Conservation (phyloP, 2,888 invertebrate species). For the Caenorhabditis japonica region DNA sequence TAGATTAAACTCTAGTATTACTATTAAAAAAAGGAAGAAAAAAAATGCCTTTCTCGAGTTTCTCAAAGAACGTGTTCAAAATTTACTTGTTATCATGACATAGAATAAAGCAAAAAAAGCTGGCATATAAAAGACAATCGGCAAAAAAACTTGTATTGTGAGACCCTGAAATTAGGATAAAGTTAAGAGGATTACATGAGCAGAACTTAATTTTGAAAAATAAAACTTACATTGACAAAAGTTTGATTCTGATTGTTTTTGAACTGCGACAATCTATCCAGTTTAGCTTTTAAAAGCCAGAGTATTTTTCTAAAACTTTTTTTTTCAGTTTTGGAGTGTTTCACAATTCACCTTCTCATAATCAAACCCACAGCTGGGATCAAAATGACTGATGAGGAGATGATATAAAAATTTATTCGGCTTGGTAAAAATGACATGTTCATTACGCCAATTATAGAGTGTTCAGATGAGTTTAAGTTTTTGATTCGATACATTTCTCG, state of each 20-base stretch:
- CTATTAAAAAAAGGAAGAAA: too few relatives aligned
- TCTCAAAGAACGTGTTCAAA: too few relatives aligned
- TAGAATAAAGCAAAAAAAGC: background rate
- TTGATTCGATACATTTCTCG: background rate
- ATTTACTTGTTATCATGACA: background rate
- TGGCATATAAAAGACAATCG: background rate
- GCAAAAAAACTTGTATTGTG: slow-evolving; percentile 14
- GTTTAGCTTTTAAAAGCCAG: background rate
- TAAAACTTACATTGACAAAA: slow-evolving; percentile 10
- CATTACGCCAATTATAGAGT: slow-evolving; percentile 9
- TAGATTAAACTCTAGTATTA: too few relatives aligned
- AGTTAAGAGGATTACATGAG: background rate
- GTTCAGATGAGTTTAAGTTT: background rate
- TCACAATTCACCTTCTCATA: slow-evolving; percentile 3
- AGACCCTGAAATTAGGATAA: slow-evolving; percentile 11
- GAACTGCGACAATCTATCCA: background rate
- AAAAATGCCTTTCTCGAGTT: too few relatives aligned
- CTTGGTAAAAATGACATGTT: background rate
- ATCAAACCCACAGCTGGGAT: background rate
- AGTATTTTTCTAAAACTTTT: background rate
- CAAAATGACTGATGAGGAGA: background rate
- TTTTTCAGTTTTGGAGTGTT: background rate
- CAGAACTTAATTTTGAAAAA: background rate
- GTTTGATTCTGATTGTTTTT: background rate
- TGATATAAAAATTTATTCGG: slow-evolving; percentile 4